These are phyloP conservation scores for Mantis religiosa DNA, from an alignment of 2,888 invertebrate species.

Conservation along the genomic window DNA sequence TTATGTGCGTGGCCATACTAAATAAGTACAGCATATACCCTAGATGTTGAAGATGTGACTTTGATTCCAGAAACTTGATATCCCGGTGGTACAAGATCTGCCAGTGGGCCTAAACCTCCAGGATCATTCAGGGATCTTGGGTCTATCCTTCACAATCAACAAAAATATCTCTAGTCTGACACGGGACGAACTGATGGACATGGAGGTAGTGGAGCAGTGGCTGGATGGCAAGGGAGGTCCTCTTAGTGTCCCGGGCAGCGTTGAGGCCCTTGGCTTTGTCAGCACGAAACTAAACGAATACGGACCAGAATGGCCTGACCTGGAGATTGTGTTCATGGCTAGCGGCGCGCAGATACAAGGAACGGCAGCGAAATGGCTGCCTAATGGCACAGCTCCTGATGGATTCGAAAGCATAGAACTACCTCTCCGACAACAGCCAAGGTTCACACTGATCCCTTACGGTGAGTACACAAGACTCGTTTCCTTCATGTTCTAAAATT, in stretches of 20 bases:
- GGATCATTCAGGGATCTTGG: conserved; percentile 76
- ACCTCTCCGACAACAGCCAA: background rate
- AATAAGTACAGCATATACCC: conserved; percentile 57
- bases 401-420: background rate
- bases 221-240: conserved; percentile 76
- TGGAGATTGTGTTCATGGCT: conserved; percentile 65
- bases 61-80: conserved; percentile 38
- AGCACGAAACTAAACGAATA: conserved; percentile 75
- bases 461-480: too few relatives aligned
- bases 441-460: background rate
- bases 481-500: too few relatives aligned
- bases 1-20: conserved; percentile 39
- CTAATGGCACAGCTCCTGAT: conserved; percentile 54
- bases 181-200: conserved; percentile 64
- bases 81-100: conserved; percentile 65
- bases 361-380: conserved; percentile 36
- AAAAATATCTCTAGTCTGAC: conserved; percentile 76
- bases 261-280: conserved; percentile 83
- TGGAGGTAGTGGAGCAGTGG: conserved; percentile 75
- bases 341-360: too few relatives aligned
- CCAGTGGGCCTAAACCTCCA: conserved; percentile 63
- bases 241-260: conserved; percentile 73
- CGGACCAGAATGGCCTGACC: conserved; percentile 63
- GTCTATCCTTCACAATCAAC: conserved; percentile 77
- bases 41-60: too few relatives aligned